Evolutionary conservation across 2,888 invertebrate genomes (phyloP), one percentile per base, ranked within the genome.

Genomic region (Icerya purchasi): DNA sequence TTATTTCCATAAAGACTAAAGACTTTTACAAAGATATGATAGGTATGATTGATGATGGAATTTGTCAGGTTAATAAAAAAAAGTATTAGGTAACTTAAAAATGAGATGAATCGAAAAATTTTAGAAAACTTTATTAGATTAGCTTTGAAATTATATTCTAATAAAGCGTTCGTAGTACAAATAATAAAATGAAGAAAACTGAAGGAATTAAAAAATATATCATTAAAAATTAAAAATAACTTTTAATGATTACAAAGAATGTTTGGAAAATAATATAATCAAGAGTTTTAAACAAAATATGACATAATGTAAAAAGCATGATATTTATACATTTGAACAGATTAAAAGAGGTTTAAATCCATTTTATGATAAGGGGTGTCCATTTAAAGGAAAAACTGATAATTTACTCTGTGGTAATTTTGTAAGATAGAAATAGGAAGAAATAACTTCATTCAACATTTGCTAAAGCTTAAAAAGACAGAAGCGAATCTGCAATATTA

Each of bases 71-170:
- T 5, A 52, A 52, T 52, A 14, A 8, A 14, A 19, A 52, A 19
- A n/a, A 20, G 20, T 14, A 19, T 52, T 19, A 20, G 54, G 10
- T 22, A 14, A 54, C 8, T 22, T 23, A 22, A 54, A 54, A 23
- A 54, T 54, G 20, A 54, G 54, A 54, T 22, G 54, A 22, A 54
- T 54, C 22, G 54, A 54, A 54, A 54, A 54, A 54, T 54, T 22
- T 54, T 54, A n/a, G 22, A 22, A 22, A 23, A 54, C 21, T 54
- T 54, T 54, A 54, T 54, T 22, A n/a, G 22, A 54, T 14, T 54
- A 54, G 22, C 54, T 54, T 54, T 23, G 8, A 54, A 54, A 54
- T 54, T 54, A 54, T 54, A 54, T 54, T 54, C 54, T 54, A 54
- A 54, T 54, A 54, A 54, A 54, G 54, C 23, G 21, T 54, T 54